Percentiles rank a stretch among this genome's conserved stretches.
Evolutionary conservation across 2,888 invertebrate species (phyloP).

Genomic region (Acleris laterana): DNA sequence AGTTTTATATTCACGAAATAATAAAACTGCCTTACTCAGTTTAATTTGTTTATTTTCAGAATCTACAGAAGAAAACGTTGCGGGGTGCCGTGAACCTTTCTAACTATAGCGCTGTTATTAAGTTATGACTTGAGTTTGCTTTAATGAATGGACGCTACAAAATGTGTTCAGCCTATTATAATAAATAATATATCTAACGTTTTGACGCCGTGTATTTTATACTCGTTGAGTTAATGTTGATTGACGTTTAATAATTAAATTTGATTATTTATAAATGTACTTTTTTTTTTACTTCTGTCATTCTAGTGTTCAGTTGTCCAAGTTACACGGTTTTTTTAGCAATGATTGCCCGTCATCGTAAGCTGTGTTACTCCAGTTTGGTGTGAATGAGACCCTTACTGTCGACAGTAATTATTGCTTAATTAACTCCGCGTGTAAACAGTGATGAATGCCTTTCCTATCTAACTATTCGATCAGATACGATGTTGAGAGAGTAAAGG

Average conservation of each 20-base stretch:
- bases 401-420: too few species aligned
- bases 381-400: too few species aligned
- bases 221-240: slow-evolving; percentile 19
- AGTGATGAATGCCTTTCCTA: too few species aligned
- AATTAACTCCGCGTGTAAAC: too few species aligned
- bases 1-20: neutral
- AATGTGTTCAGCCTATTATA: slow-evolving; percentile 8
- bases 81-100: slow-evolving; percentile 87
- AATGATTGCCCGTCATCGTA: too few species aligned
- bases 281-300: neutral
- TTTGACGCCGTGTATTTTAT: slow-evolving; percentile 24
- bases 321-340: too few species aligned
- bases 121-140: slow-evolving; percentile 60
- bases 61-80: slow-evolving; percentile 87
- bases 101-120: slow-evolving; percentile 85
- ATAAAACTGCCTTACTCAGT: slow-evolving; percentile 3
- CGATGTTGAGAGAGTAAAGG: too few species aligned
- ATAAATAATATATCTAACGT: slow-evolving; percentile 13
- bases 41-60: slow-evolving; percentile 72
- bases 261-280: slow-evolving; percentile 50
- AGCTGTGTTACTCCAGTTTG: too few species aligned
- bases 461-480: too few species aligned
- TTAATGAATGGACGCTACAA: neutral
- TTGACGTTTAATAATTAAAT: slow-evolving; percentile 44
- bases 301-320: too few species aligned